A percentile compares a stretch with the other conserved stretches of the same genome.
Conservation (phyloP, 2,888 invertebrate species). For the Geophilus truncorum region DNA sequence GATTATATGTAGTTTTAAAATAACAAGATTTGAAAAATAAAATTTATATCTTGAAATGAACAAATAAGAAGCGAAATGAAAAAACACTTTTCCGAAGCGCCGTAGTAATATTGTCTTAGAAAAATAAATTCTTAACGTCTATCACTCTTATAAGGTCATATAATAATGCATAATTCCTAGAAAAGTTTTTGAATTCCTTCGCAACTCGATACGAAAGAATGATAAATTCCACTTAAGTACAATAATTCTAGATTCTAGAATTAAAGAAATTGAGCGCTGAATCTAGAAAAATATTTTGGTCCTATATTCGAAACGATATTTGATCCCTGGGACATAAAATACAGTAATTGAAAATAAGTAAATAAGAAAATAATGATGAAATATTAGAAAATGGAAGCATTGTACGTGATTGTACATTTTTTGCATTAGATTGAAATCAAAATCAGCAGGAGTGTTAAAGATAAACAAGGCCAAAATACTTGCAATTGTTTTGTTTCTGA, state of each 20-base stretch:
- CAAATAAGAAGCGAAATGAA: background rate
- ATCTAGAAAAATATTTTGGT: conserved; percentile 5
- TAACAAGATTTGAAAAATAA: background rate
- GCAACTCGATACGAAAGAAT: background rate
- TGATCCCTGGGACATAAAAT: conserved; percentile 11
- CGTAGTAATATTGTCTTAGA: background rate
- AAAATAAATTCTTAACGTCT: background rate
- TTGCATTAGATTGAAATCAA: background rate
- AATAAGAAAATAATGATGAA: background rate
- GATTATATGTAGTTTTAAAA: background rate
- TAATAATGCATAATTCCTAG: background rate
- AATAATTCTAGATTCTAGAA: background rate
- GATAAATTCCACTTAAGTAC: background rate
- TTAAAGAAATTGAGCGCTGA: background rate
- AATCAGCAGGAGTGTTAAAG: background rate
- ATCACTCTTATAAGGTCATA: background rate
- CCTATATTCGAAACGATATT: background rate
- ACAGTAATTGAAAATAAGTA: no score
- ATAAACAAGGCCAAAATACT: background rate
- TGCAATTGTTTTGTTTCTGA: background rate
- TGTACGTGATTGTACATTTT: background rate
- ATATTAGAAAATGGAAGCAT: background rate
- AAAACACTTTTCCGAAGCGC: background rate
- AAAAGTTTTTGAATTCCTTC: background rate
- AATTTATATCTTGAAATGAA: background rate